Evolutionary conservation across 2,888 invertebrate genomes (phyloP).

Genomic region (Clunio marinus): DNA sequence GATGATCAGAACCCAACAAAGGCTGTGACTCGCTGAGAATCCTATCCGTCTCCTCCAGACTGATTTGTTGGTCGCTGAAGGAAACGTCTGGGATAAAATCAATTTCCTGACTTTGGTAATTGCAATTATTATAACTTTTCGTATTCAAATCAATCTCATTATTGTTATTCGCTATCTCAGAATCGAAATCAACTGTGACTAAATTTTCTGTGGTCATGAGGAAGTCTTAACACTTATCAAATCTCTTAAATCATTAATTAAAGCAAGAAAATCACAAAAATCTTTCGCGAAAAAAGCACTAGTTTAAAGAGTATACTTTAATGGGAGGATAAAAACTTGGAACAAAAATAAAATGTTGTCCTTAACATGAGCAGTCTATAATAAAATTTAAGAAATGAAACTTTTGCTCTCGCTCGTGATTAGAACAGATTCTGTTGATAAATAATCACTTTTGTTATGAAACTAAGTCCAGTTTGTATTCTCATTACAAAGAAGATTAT

Average conservation of each 20-base stretch:
- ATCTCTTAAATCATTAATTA: not conserved
- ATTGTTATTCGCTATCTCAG: not conserved
- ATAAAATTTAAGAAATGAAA: no score
- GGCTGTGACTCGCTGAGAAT: conserved; percentile 1
- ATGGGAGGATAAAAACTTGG: no score
- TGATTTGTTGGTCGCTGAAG: not conserved
- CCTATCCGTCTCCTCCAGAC: not conserved
- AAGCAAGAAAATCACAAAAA: not conserved
- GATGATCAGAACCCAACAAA: not conserved
- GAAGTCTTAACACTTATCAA: not conserved
- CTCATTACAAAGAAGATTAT: no score
- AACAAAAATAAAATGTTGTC: no score
- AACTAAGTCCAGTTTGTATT: no score
- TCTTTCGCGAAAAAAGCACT: not conserved
- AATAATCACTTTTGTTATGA: no score
- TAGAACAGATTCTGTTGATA: no score
- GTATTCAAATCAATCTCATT: not conserved
- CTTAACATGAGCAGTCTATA: no score
- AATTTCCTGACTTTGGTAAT: not conserved
- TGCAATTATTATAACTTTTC: not conserved
- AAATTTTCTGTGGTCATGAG: conserved; percentile 19
- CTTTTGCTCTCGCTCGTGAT: no score
- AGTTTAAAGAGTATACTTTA: no score
- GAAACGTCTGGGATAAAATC: not conserved
- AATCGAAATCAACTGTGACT: conserved; percentile 19